Percentiles rank a stretch among this genome's conserved stretches.
phyloP scores from a whole-genome alignment of 1,140 invertebrate genomes.

The Drosophila triauraria region DNA sequence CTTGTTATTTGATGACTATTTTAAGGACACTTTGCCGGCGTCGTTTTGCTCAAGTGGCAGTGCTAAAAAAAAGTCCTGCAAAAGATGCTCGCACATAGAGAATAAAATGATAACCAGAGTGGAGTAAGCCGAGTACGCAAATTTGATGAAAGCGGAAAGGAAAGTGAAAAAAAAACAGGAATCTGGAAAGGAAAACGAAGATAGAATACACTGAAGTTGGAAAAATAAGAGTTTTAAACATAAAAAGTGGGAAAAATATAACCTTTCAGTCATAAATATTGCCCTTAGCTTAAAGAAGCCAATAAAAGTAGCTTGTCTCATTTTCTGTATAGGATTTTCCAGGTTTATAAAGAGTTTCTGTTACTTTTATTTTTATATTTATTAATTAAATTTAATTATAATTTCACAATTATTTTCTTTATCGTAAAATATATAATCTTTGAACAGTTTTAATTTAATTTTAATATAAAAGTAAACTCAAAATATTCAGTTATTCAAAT shows the following conservation, averaged over 20 bases:
- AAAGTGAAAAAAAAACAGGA: constrained; percentile 5
- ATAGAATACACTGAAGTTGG: constrained; percentile 14
- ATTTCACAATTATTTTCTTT: no score
- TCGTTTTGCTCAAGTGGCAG: constrained; percentile 50
- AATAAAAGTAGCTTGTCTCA: no score
- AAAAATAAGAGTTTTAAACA: neutral
- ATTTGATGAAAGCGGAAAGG: constrained; percentile 43
- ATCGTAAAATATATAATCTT: no score
- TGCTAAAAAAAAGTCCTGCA: constrained; percentile 36
- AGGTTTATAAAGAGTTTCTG: no score
- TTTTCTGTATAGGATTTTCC: no score
- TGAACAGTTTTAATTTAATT: no score
- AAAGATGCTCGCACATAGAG: constrained; percentile 26
- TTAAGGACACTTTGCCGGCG: constrained; percentile 65
- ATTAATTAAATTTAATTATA: neutral
- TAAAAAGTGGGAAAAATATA: neutral
- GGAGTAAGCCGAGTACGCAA: constrained; percentile 46
- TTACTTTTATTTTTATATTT: neutral
- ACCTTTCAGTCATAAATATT: neutral
- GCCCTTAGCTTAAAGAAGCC: no score
- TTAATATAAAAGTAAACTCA: no score
- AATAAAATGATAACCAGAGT: constrained; percentile 36
- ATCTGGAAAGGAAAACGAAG: neutral
- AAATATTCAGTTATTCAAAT: no score
- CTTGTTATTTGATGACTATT: constrained; percentile 80